Percentiles rank a stretch among this genome's conserved stretches.
phyloP scores from a whole-genome alignment of 2,888 invertebrate genomes.

The Tetranychus truncatus region DNA sequence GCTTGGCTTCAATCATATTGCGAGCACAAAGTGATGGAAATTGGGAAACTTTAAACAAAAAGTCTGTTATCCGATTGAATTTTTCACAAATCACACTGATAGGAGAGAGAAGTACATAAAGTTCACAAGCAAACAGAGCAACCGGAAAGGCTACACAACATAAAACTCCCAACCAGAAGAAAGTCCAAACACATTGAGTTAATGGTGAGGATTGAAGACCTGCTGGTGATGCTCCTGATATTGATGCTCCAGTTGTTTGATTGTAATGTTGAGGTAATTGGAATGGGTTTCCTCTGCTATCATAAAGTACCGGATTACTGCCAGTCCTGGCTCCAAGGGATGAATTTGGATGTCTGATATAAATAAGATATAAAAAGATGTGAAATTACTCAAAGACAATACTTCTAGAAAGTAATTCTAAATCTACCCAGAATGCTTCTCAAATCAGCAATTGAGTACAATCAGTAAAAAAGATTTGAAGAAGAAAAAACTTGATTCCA shows the following conservation, averaged over 20 bases:
- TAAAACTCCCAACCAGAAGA: slow-evolving; percentile 32
- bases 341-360: slow-evolving; percentile 1
- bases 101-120: slow-evolving; percentile 33
- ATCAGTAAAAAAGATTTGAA: too few relatives aligned
- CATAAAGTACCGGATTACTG: slow-evolving; percentile 10
- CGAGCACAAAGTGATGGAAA: slow-evolving; percentile 31
- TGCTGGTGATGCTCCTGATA: background rate
- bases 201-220: slow-evolving; percentile 16
- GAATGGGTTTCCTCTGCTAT: slow-evolving; percentile 13
- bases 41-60: slow-evolving; percentile 31
- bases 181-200: slow-evolving; percentile 28
- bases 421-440: too few relatives aligned
- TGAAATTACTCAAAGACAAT: too few relatives aligned
- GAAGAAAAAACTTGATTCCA: too few relatives aligned
- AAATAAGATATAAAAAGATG: background rate
- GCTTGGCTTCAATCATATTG: slow-evolving; percentile 28
- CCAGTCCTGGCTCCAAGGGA: background rate
- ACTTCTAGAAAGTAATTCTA: too few relatives aligned
- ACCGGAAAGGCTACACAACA: slow-evolving; percentile 32
- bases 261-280: slow-evolving; percentile 3
- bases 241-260: background rate
- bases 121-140: slow-evolving; percentile 31
- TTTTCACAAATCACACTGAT: slow-evolving; percentile 28
- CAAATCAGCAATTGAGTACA: too few relatives aligned
- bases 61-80: slow-evolving; percentile 29